Conservation (phyloP, 1,140 invertebrate genomes). For the Solen grandis region DNA sequence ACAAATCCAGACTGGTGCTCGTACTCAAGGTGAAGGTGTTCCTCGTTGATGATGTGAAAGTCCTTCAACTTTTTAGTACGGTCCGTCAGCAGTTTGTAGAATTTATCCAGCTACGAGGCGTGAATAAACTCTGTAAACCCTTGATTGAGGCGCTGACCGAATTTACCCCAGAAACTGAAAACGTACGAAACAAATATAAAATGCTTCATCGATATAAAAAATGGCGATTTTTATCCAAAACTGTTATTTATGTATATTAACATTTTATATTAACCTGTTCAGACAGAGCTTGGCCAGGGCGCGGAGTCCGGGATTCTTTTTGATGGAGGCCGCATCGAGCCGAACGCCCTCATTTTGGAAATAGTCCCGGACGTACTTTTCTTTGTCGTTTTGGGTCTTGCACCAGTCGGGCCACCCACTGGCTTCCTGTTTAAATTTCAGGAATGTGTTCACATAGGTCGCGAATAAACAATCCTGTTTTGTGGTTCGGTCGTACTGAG, state of each 20-base stretch:
- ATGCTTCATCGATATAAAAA: constrained; percentile 55
- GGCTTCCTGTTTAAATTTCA: constrained; percentile 38
- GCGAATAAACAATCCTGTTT: constrained; percentile 49
- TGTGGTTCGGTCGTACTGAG: constrained; percentile 42
- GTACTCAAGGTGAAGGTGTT: constrained; percentile 45
- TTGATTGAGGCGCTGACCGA: constrained; percentile 57
- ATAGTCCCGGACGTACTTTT: constrained; percentile 73
- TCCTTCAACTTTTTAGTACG: constrained; percentile 37
- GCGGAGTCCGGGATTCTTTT: constrained; percentile 74
- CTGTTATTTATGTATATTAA: no score
- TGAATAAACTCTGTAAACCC: constrained; percentile 50
- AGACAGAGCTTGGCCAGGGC: constrained; percentile 59
- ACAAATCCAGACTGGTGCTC: not conserved
- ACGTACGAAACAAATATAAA: constrained; percentile 30
- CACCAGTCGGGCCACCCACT: constrained; percentile 49
- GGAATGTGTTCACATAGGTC: constrained; percentile 62
- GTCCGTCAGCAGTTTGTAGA: constrained; percentile 70
- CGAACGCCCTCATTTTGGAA: constrained; percentile 73
- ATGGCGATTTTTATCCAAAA: constrained; percentile 12
- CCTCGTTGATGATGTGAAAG: constrained; percentile 56
- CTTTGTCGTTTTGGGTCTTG: constrained; percentile 26
- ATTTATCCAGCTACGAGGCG: constrained; percentile 54
- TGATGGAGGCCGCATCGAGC: constrained; percentile 62
- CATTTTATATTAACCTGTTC: constrained; percentile 54
- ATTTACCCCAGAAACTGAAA: constrained; percentile 34